Base-by-base conservation (phyloP, 2,113 vertebrate genomes). In the Myiagra hebetior region DNA sequence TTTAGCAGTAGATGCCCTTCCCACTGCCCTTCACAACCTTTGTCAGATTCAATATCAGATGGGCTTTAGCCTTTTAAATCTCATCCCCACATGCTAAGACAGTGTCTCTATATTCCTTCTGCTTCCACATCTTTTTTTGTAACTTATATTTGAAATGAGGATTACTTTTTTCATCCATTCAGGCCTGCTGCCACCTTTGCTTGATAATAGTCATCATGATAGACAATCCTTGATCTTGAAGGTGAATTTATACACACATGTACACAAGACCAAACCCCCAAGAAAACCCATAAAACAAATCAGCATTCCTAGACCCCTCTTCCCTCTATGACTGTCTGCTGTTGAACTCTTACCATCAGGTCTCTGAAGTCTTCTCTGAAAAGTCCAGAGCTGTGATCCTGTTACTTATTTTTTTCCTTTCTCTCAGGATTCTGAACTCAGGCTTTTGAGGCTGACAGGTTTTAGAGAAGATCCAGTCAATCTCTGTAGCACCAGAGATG, bases 241-340 rank as follows among this genome's bases (percentile, higher is more conserved):
- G 10, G 7, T 74, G 10, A 79, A 70, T 59, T 19, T 74, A 28
- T 59, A n/a, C 7, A 42, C 12, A 31, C 4, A 13, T 2, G 10
- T 9, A 9, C 3, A 28, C 15, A 21, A 33, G 15, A 46, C 5
- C 14, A 77, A 16, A 5, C 0, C 6, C 8, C 15, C 3, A 8
- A 10, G 7, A 37, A 82, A 70, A 18, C 2, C 26, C 23, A 39
- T 31, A 13, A 2, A 49, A 64, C 39, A 63, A 62, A 13, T 5
- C 3, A 42, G 4, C 24, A 42, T 49, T 73, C 26, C 20, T 49
- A 28, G 8, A 22, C 4, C 7, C 13, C 5, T 31, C 17, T 81
- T 70, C 50, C 56, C 28, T 70, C 59, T 10, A 6, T 10, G 27
- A 39, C 23, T 10, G 13, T 19, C 22, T 73, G 13, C 20, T 30